Evolutionary conservation across 2,113 vertebrate species (phyloP).

Genomic region (Bombycilla garrulus): DNA sequence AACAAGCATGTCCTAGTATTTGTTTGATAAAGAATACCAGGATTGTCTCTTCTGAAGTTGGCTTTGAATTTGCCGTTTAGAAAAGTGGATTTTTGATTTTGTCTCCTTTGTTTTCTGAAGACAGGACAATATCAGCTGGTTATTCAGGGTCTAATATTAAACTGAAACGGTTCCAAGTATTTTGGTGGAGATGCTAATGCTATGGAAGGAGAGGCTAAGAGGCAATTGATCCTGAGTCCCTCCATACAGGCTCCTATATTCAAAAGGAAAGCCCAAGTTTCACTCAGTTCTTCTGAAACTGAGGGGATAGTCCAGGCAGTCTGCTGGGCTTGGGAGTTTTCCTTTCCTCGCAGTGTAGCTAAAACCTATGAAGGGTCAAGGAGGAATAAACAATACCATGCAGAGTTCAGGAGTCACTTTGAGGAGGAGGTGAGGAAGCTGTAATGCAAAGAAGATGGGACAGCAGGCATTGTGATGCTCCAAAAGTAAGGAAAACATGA

Average conservation of each 20-base stretch:
- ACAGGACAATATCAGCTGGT: neutral
- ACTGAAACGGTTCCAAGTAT: neutral
- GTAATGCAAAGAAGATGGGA: neutral
- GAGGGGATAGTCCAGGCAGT: neutral
- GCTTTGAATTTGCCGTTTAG: neutral
- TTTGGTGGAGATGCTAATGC: neutral
- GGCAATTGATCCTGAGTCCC: neutral
- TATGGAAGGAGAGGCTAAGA: neutral
- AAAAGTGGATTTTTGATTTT: neutral
- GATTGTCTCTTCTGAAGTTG: neutral
- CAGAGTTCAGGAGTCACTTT: neutral
- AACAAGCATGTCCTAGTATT: neutral
- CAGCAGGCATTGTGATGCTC: neutral
- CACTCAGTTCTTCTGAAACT: rapidly evolving
- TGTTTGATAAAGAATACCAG: neutral
- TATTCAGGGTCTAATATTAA: neutral
- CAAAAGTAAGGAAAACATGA: neutral
- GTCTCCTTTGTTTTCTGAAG: neutral
- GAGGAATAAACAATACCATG: neutral
- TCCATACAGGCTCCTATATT: neutral
- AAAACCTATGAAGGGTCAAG: neutral
- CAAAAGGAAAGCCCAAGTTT: neutral
- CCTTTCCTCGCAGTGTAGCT: neutral
- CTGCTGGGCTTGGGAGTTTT: neutral
- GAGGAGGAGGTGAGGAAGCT: neutral